phyloP scores from a whole-genome alignment of 2,888 invertebrate species.

The Calameuta pallipes region DNA sequence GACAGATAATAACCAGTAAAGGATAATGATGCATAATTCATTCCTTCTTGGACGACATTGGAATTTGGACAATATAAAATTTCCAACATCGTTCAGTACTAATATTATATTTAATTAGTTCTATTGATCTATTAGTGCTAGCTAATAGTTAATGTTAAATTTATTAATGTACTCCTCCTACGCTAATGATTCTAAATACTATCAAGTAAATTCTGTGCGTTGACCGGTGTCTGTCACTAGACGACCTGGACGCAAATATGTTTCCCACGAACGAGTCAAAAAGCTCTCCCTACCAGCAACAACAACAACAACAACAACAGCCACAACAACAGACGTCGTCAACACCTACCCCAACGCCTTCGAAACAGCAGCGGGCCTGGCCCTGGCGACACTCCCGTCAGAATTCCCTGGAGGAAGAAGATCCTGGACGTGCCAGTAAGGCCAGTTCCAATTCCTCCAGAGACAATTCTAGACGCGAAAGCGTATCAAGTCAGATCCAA shows the following conservation, averaged over 20 bases:
- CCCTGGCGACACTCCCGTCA: conserved; percentile 55
- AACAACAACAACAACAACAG: conserved; percentile 3
- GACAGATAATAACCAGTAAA: neutral
- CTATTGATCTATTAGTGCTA: neutral
- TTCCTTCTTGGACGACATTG: neutral
- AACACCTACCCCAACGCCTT: neutral
- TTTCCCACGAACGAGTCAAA: conserved; percentile 48
- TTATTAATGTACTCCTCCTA: neutral
- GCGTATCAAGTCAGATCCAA: conserved; percentile 38
- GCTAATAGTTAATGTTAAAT: neutral
- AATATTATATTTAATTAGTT: neutral
- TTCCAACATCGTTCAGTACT: neutral
- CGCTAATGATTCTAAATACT: neutral
- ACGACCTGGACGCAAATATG: conserved; percentile 65
- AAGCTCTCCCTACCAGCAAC: conserved; percentile 30
- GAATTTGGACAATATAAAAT: neutral
- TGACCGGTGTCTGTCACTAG: conserved; percentile 48
- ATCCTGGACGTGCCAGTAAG: conserved; percentile 34
- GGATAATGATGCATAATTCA: neutral
- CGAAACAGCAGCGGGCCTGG: conserved; percentile 34
- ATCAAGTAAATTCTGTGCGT: neutral
- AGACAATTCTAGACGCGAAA: conserved; percentile 56
- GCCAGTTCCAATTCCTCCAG: conserved; percentile 42
- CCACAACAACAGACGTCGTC: conserved; percentile 12
- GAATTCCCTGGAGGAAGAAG: conserved; percentile 53